Conservation (phyloP, 2,888 invertebrate species). For the Eulithis prunata region DNA sequence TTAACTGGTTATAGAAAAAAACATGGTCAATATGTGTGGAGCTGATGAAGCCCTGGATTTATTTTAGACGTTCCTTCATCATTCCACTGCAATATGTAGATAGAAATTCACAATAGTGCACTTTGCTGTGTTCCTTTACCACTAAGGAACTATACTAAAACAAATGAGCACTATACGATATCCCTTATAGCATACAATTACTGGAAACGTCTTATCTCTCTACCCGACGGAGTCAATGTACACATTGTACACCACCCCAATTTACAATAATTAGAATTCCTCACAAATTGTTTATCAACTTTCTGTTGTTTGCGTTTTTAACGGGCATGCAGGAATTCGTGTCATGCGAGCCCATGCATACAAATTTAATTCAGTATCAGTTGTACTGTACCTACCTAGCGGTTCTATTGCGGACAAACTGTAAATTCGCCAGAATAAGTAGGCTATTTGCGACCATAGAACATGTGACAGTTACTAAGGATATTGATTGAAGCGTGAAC, state of each 20-base stretch:
- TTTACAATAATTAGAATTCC: conserved; percentile 37
- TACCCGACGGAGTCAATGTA: conserved; percentile 3
- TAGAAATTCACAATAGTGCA: too few species aligned
- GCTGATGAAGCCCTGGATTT: too few species aligned
- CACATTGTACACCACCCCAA: conserved; percentile 1
- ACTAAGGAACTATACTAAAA: background rate
- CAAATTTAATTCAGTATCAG: conserved; percentile 19
- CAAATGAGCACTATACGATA: background rate
- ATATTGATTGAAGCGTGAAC: conserved; percentile 1
- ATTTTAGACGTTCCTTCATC: too few species aligned
- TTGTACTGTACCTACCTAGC: background rate
- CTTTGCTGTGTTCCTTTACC: background rate
- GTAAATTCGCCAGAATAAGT: conserved; percentile 20
- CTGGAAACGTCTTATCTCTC: conserved; percentile 16
- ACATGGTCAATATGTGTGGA: too few species aligned
- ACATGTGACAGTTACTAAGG: conserved; percentile 6
- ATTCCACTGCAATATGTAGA: too few species aligned
- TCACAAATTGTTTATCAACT: conserved; percentile 41
- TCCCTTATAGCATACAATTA: background rate
- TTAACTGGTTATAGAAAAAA: too few species aligned
- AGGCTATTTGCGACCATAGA: background rate
- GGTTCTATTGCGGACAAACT: conserved; percentile 12
- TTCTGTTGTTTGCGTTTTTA: conserved; percentile 40
- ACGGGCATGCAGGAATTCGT: conserved; percentile 24
- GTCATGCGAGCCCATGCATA: conserved; percentile 25